Conservation (phyloP, 2,113 vertebrate genomes). For the Hemicordylus capensis region DNA sequence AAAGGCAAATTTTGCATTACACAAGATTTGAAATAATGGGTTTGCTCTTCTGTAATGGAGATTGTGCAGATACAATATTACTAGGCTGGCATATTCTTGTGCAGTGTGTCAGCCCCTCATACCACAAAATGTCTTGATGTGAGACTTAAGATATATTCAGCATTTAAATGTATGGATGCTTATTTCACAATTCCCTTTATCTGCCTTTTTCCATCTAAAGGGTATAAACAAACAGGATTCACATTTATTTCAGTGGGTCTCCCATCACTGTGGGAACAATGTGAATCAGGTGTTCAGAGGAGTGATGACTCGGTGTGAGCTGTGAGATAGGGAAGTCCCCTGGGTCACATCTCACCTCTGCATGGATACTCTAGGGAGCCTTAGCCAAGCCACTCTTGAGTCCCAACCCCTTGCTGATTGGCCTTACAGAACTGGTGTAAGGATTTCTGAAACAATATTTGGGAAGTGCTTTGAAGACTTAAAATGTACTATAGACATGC, state of each 20-base stretch:
- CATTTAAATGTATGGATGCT: not conserved
- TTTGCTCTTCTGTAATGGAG: no score
- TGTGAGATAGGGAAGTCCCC: not conserved
- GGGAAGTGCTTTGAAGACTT: no score
- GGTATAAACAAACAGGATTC: not conserved
- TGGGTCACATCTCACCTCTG: not conserved
- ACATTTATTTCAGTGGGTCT: not conserved
- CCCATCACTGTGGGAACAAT: not conserved
- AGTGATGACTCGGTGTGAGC: no score
- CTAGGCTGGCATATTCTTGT: no score
- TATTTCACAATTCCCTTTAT: not conserved
- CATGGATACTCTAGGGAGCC: not conserved
- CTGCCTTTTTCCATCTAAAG: not conserved
- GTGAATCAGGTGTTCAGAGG: not conserved
- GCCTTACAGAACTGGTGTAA: not conserved
- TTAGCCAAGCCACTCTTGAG: not conserved
- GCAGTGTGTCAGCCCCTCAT: no score
- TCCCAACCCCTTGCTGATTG: not conserved
- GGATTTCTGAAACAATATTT: not conserved
- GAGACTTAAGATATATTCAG: not conserved
- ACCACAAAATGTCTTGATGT: not conserved
- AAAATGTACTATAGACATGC: no score
- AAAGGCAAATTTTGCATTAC: no score
- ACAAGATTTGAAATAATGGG: no score
- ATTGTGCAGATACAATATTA: no score